A percentile compares a stretch with the other conserved stretches of the same genome.
Evolutionary conservation across 2,797 vertebrate species (phyloP).

Genomic region (Cryptoblepharus egeriae): DNA sequence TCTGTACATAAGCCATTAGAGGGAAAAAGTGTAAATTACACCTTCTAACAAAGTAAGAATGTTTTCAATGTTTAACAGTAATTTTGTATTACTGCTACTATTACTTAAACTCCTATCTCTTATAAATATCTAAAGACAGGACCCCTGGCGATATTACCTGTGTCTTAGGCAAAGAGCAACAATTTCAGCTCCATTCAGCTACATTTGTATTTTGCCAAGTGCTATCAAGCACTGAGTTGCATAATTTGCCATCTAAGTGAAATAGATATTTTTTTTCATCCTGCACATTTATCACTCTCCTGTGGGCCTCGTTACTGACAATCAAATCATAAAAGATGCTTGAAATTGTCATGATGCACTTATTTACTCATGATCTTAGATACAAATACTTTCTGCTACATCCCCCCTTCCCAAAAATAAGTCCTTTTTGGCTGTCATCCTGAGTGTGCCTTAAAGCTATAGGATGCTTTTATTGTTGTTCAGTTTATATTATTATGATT

Average conservation of each 20-base stretch:
- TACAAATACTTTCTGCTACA: constrained; percentile 79
- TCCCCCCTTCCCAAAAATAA: constrained; percentile 31
- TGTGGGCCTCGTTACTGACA: constrained; percentile 82
- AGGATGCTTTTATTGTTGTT: constrained; percentile 40
- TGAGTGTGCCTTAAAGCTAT: constrained; percentile 70
- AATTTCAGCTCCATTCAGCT: constrained; percentile 96
- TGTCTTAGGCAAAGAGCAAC: constrained; percentile 92
- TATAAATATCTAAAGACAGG: constrained; percentile 95
- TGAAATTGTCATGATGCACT: constrained; percentile 81
- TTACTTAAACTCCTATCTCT: constrained; percentile 97
- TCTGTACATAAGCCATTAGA: constrained; percentile 84
- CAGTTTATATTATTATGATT: constrained; percentile 52
- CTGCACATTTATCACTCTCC: constrained; percentile 86
- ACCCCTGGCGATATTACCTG: constrained; percentile 93
- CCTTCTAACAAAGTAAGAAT: constrained; percentile 88
- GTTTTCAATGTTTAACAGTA: constrained; percentile 96
- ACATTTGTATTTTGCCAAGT: constrained; percentile 93
- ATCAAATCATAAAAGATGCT: constrained; percentile 82
- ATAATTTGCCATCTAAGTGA: constrained; percentile 83
- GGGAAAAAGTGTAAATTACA: constrained; percentile 84
- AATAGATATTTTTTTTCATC: constrained; percentile 83
- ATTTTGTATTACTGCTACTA: constrained; percentile 96
- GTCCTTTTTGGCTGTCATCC: constrained; percentile 56
- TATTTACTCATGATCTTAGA: constrained; percentile 80
- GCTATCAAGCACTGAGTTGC: constrained; percentile 83